Evolutionary conservation across 2,797 vertebrate genomes (phyloP).

Genomic region (Eulemur mongoz): DNA sequence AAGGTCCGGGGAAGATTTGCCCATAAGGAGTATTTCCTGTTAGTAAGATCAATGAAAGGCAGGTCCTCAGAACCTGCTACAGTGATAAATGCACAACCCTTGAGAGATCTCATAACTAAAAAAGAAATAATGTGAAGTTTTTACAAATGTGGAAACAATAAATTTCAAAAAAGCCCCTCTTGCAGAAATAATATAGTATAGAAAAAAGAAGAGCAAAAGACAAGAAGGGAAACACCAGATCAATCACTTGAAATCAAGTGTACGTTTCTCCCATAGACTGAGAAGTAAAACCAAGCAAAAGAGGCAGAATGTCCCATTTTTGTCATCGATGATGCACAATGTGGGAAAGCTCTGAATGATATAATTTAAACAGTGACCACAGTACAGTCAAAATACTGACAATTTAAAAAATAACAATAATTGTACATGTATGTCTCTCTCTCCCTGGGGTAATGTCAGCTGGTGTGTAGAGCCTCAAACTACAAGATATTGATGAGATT

Average conservation of each 20-base stretch:
- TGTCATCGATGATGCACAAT: not conserved
- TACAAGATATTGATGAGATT: not conserved
- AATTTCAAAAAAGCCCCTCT: conserved; percentile 15
- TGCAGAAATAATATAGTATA: not conserved
- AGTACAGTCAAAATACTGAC: not conserved
- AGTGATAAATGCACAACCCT: not conserved
- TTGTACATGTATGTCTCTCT: not conserved
- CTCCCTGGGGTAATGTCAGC: not conserved
- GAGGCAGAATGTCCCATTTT: not conserved
- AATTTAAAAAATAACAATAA: not conserved
- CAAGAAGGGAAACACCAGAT: not conserved
- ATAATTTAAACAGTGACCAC: not conserved
- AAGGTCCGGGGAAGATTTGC: not conserved
- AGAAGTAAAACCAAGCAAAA: not conserved
- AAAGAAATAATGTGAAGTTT: not conserved
- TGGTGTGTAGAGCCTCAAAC: not conserved
- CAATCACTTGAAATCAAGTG: not conserved
- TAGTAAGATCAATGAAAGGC: not conserved
- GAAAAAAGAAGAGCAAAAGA: not conserved
- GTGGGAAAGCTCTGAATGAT: not conserved
- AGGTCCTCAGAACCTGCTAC: not conserved
- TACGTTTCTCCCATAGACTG: not conserved
- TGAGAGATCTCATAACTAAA: not conserved
- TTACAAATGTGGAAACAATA: not conserved
- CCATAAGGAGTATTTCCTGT: not conserved